These are phyloP conservation scores for Hoplodrina ambigua DNA, from an alignment of 2,888 invertebrate genomes.

Conservation along the genomic window DNA sequence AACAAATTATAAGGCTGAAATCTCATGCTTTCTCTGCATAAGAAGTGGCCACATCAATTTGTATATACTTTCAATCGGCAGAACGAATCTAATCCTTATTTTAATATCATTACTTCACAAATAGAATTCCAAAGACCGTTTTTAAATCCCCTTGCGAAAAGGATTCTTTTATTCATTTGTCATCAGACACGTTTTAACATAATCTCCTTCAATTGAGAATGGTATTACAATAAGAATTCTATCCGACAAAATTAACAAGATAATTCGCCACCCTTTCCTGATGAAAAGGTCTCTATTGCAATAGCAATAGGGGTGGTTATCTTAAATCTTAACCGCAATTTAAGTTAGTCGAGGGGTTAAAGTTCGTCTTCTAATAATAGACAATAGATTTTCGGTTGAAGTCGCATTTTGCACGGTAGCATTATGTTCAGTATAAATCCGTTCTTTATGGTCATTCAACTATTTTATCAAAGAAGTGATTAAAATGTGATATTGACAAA, in stretches of 20 bases:
- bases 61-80: not conserved
- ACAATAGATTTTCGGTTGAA: conserved; percentile 59
- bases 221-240: conserved; percentile 55
- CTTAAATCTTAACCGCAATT: not conserved
- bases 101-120: conserved; percentile 12
- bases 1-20: no score
- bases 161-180: conserved; percentile 63
- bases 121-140: conserved; percentile 14
- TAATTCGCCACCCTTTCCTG: not conserved
- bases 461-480: conserved; percentile 47
- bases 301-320: not conserved
- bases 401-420: conserved; percentile 63
- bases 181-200: conserved; percentile 59
- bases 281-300: conserved; percentile 1
- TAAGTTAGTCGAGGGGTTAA: conserved; percentile 36
- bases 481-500: conserved; percentile 28
- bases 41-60: no score
- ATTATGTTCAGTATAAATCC: conserved; percentile 43
- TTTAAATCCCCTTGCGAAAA: conserved; percentile 37
- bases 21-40: no score
- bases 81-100: conserved; percentile 17
- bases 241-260: conserved; percentile 35
- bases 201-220: conserved; percentile 58
- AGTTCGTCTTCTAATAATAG: conserved; percentile 44
- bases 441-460: conserved; percentile 56